Conservation (phyloP, 92 coral and sea anemone species). For the Zoanthus solanderi region DNA sequence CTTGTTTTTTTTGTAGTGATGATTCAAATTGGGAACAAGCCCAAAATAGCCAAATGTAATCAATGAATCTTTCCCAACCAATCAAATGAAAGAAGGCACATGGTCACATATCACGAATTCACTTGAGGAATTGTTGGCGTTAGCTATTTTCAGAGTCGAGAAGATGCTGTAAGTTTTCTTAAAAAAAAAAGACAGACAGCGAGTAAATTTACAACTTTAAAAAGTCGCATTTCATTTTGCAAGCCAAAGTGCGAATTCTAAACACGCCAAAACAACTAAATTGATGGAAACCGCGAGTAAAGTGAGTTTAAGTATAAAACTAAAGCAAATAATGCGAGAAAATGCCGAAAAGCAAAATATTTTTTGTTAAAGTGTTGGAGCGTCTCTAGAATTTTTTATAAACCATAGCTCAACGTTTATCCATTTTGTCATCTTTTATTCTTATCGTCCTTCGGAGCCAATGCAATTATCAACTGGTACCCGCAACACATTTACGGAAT, state of each 20-base stretch:
- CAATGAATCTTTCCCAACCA: constrained; percentile 25
- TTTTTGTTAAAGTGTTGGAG: no score
- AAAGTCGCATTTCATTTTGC: background rate
- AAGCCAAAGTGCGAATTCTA: background rate
- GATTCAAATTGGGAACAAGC: constrained; percentile 19
- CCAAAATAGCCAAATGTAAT: constrained; percentile 32
- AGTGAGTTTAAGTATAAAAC: background rate
- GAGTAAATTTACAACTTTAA: background rate
- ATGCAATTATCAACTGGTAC: no score
- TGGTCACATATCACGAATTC: background rate
- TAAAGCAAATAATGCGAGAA: background rate
- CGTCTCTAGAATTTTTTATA: no score
- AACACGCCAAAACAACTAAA: background rate
- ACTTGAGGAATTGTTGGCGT: constrained; percentile 33
- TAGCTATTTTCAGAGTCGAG: background rate
- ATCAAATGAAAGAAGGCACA: background rate
- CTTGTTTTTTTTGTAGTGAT: constrained; percentile 18
- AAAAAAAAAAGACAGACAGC: background rate
- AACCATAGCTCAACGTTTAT: no score
- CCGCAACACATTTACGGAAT: no score
- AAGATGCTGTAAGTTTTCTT: background rate
- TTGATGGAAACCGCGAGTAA: background rate
- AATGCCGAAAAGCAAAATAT: no score
- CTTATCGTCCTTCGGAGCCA: no score
- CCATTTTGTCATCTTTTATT: no score